Percentiles rank a stretch among this genome's conserved stretches.
phyloP scores from a whole-genome alignment of 1,140 invertebrate species.

The Archivesica marissinica region DNA sequence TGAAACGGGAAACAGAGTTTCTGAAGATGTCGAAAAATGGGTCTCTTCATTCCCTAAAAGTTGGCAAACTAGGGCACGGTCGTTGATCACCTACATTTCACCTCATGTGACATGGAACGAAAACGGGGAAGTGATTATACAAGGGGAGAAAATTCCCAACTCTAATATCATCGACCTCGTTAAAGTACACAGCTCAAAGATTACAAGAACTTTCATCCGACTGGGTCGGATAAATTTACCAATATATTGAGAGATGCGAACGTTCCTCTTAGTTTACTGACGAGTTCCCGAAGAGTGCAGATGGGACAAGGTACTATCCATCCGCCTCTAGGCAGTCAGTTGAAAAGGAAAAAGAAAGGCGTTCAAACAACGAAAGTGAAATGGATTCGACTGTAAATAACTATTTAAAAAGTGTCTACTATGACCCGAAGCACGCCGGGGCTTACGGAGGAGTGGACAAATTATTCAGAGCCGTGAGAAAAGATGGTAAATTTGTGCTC shows the following conservation, averaged over 20 bases:
- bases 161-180: constrained; percentile 19
- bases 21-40: background rate
- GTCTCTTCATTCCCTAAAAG: constrained; percentile 5
- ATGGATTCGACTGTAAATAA: constrained; percentile 34
- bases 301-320: constrained; percentile 3
- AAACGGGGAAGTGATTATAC: constrained; percentile 28
- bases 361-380: background rate
- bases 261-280: constrained; percentile 24
- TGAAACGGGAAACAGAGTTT: too few relatives aligned
- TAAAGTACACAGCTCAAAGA: constrained; percentile 32
- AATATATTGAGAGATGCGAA: constrained; percentile 26
- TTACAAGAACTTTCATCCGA: background rate
- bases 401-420: constrained; percentile 51
- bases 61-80: constrained; percentile 10
- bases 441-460: constrained; percentile 57
- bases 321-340: background rate
- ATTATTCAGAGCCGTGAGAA: constrained; percentile 39
- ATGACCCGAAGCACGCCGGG: constrained; percentile 53
- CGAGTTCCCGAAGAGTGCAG: constrained; percentile 16
- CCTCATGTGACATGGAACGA: background rate
- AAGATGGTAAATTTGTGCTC: constrained; percentile 61
- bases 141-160: background rate
- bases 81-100: constrained; percentile 18
- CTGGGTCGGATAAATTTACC: constrained; percentile 9
- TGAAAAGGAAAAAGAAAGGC: constrained; percentile 7